Percentiles rank a stretch among this genome's conserved stretches.
Conservation (phyloP, 2,797 vertebrate species). For the Smutsia gigantea region DNA sequence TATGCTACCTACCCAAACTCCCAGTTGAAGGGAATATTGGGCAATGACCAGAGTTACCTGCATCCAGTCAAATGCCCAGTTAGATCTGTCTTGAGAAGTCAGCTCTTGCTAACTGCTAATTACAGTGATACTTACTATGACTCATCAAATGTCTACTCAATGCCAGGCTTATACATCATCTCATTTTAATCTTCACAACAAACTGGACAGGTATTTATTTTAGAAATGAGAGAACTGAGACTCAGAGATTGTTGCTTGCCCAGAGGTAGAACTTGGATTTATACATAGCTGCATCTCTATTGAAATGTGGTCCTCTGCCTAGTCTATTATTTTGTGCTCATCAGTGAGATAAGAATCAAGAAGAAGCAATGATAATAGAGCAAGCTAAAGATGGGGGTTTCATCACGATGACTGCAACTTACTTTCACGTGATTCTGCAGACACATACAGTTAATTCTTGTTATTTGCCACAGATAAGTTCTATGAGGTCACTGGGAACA, state of each 20-base stretch:
- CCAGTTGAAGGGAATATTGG: neutral
- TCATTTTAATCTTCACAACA: conserved; percentile 5
- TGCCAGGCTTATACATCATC: neutral
- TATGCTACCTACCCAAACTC: neutral
- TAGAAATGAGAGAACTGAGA: conserved; percentile 4
- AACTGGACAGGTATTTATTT: neutral
- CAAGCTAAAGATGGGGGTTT: neutral
- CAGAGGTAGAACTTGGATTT: neutral
- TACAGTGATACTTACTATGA: neutral
- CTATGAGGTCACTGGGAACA: neutral
- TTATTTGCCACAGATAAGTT: neutral
- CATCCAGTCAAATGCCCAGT: neutral
- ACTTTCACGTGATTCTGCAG: neutral
- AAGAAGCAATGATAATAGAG: neutral
- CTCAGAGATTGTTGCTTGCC: neutral
- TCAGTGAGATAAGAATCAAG: neutral
- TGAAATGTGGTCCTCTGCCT: neutral
- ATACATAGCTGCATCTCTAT: neutral
- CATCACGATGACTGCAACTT: neutral
- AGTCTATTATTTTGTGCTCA: neutral
- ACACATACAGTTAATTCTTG: neutral
- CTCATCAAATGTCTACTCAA: neutral
- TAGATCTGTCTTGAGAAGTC: neutral
- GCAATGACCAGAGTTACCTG: neutral
- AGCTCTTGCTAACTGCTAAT: neutral